Evolutionary conservation across 1,140 invertebrate genomes (phyloP), one percentile per base, ranked within the genome.

Genomic region (Lasaia peninsularis): DNA sequence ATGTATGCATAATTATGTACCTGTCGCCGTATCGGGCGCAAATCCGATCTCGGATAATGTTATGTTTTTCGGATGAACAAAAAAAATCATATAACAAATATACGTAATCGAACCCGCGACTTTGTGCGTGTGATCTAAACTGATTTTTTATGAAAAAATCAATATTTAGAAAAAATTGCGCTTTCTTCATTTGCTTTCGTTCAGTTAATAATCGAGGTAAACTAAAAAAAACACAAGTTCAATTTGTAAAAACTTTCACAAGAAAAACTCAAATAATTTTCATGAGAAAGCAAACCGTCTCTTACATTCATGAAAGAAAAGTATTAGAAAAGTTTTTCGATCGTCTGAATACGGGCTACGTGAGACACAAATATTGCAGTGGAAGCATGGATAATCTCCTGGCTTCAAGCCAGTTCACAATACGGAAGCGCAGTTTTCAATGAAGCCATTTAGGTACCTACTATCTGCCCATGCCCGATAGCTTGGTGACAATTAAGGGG

Each of bases 281-380:
- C 16, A 14, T 37, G 18, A 50, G 31, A 11, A 34, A 16, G 21
- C 16, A 12, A 50, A 50, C 44, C 28, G 16, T 51, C 20, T 12
- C 12, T 55, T 24, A 20, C 33, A 21, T 32, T 57, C 33, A 6
- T 34, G 44, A 50, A 32, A 67, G 67, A 67, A 69, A 67, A 76
- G 78, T 83, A 81, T 85, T 80, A 83, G 77, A 83, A 83, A 85
- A 85, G 80, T 85, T 83, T 83, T 80, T 85, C 76, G 75, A 83
- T 83, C 67, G 74, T 67, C 69, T 74, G 75, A 77, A 80, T 78
- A 73, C 73, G 61, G 63, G 55, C 60, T 76, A 82, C 79, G 74
- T 79, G 80, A 86, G 80, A 79, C 78, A 83, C 77, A 86, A 83
- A 84, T 80, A 84, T 86, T 73, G 75, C 78, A 78, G 56, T 52